Conservation (phyloP, 2,113 vertebrate genomes). For the Periophthalmus modestus region DNA sequence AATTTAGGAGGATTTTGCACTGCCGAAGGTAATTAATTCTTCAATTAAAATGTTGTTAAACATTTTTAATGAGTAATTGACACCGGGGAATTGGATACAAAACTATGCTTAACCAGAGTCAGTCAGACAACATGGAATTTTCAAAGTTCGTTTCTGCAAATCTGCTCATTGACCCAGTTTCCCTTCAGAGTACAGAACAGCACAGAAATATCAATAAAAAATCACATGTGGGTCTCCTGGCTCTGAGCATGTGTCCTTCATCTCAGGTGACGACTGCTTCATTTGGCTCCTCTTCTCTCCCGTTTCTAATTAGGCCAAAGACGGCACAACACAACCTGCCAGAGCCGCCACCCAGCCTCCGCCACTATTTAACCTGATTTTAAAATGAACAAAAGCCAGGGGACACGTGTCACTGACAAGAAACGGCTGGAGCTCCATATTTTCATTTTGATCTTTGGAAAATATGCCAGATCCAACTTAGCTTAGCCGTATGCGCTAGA, state of each 20-base stretch:
- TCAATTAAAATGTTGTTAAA: constrained; percentile 89
- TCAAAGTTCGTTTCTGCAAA: constrained; percentile 76
- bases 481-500: neutral
- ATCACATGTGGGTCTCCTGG: constrained; percentile 69
- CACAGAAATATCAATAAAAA: constrained; percentile 76
- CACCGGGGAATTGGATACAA: constrained; percentile 78
- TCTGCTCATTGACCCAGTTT: constrained; percentile 77
- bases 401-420: constrained; percentile 32
- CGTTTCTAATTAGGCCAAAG: constrained; percentile 78
- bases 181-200: constrained; percentile 33
- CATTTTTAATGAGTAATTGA: constrained; percentile 86
- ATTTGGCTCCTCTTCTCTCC: constrained; percentile 53
- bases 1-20: constrained; percentile 81
- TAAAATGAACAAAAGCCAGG: constrained; percentile 66
- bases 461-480: constrained; percentile 5
- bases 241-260: constrained; percentile 75
- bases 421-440: constrained; percentile 20
- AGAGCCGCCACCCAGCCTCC: constrained; percentile 46
- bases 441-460: constrained; percentile 7
- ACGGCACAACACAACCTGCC: constrained; percentile 69
- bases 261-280: constrained; percentile 80
- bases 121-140: constrained; percentile 73
- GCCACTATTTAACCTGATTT: constrained; percentile 72
- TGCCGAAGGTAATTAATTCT: constrained; percentile 87
- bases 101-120: constrained; percentile 80